Evolutionary conservation across 2,113 vertebrate species (phyloP).

Genomic region (Malaclemys terrapin): DNA sequence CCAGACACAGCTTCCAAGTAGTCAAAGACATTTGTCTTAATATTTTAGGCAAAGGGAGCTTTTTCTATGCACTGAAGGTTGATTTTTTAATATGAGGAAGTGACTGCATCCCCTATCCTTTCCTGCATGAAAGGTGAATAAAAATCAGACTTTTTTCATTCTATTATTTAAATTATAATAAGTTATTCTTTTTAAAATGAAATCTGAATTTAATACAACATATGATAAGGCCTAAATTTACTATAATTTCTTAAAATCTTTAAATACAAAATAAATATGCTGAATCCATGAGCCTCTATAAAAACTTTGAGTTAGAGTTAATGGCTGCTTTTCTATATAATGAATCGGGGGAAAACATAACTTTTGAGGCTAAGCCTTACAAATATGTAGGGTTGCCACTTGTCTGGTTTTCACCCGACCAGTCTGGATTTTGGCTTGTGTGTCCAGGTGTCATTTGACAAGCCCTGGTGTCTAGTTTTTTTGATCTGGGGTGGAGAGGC

Average conservation of each 20-base stretch:
- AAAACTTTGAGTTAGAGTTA: background rate
- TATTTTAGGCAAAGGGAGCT: background rate
- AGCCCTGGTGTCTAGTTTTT: no score
- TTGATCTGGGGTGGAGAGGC: no score
- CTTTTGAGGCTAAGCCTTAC: background rate
- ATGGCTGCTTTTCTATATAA: background rate
- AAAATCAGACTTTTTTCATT: background rate
- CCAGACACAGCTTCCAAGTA: fast-evolving
- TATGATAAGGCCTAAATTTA: background rate
- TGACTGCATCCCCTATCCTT: fast-evolving
- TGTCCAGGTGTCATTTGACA: no score
- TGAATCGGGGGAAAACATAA: background rate
- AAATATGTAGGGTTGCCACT: background rate
- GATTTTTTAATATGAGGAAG: background rate
- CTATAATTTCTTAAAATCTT: background rate
- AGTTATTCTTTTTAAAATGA: background rate
- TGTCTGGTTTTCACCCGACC: no score
- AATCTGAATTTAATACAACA: background rate
- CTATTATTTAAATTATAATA: background rate
- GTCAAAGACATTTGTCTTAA: background rate
- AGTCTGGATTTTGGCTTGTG: no score
- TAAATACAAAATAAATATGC: background rate
- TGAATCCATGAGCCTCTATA: background rate
- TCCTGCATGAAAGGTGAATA: background rate
- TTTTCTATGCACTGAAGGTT: background rate